These are phyloP conservation scores for Pangasius krempfi DNA, from an alignment of 2,797 vertebrate species.

Conservation along the genomic window DNA sequence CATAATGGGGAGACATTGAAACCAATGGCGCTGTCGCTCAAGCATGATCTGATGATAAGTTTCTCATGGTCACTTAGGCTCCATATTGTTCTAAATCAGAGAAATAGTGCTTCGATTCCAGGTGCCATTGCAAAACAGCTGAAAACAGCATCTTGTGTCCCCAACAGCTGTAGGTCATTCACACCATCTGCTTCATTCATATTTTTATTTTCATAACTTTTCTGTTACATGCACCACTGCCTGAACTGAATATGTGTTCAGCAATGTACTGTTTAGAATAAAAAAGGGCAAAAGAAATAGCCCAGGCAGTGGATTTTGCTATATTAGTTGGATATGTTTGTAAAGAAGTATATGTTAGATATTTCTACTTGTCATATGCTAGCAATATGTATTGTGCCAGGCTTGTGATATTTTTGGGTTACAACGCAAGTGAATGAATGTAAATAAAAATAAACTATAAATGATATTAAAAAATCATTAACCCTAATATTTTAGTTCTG, in stretches of 20 bases:
- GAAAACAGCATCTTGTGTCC: conserved; percentile 28
- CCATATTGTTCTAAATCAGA: not conserved
- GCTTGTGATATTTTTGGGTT: conserved; percentile 87
- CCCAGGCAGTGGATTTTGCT: conserved; percentile 71
- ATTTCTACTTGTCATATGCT: conserved; percentile 89
- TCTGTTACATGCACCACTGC: conserved; percentile 70
- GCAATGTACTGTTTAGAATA: conserved; percentile 71
- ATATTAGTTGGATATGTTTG: conserved; percentile 84
- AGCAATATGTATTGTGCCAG: conserved; percentile 91
- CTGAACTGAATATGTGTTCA: conserved; percentile 75
- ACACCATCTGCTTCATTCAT: conserved; percentile 52
- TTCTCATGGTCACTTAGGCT: not conserved
- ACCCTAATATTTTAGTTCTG: conserved; percentile 73
- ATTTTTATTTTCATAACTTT: conserved; percentile 50
- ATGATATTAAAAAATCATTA: conserved; percentile 67
- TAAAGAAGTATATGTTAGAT: conserved; percentile 87
- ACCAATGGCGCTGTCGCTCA: not conserved
- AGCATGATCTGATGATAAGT: not conserved
- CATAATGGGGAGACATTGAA: not conserved
- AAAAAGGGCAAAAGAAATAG: conserved; percentile 52
- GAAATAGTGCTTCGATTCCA: not conserved
- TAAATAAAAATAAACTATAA: conserved; percentile 82
- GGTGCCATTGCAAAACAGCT: conserved; percentile 16
- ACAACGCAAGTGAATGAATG: conserved; percentile 88
- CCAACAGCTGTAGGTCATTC: conserved; percentile 12